Conservation (phyloP, 2,797 vertebrate species). For the Geotrypetes seraphini region DNA sequence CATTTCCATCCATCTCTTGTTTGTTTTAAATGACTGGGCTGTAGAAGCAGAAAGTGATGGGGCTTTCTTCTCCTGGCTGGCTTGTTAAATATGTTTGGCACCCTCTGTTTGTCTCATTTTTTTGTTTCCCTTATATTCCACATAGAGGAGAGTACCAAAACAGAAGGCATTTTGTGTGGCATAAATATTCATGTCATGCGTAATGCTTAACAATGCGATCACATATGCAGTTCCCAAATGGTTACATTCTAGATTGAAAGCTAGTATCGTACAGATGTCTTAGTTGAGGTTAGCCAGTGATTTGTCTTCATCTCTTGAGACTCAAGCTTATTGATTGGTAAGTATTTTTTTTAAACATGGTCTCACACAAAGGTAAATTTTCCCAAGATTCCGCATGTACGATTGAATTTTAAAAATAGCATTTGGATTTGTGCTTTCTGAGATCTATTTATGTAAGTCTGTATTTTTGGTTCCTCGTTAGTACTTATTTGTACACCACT, state of each 20-base stretch:
- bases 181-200: conserved; percentile 1
- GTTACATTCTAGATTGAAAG: conserved; percentile 3
- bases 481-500: no score
- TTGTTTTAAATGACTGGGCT: conserved; percentile 5
- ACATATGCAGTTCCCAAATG: conserved; percentile 1
- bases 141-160: conserved; percentile 2
- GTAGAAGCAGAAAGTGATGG: neutral
- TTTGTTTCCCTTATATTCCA: conserved; percentile 4
- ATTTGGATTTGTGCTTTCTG: conserved; percentile 9
- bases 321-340: conserved; percentile 12
- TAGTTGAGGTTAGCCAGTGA: conserved; percentile 1
- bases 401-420: conserved; percentile 6
- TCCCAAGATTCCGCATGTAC: no score
- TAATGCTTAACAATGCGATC: conserved; percentile 3
- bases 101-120: neutral
- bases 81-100: neutral
- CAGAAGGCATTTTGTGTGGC: neutral
- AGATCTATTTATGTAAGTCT: no score
- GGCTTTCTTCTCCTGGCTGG: neutral
- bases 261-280: conserved; percentile 13
- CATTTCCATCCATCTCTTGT: neutral
- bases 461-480: no score
- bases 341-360: conserved; percentile 10
- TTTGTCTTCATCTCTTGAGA: conserved; percentile 6
- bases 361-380: neutral